These are phyloP conservation scores for Squalus acanthias DNA, from an alignment of 2,797 vertebrate genomes.

Conservation along the genomic window DNA sequence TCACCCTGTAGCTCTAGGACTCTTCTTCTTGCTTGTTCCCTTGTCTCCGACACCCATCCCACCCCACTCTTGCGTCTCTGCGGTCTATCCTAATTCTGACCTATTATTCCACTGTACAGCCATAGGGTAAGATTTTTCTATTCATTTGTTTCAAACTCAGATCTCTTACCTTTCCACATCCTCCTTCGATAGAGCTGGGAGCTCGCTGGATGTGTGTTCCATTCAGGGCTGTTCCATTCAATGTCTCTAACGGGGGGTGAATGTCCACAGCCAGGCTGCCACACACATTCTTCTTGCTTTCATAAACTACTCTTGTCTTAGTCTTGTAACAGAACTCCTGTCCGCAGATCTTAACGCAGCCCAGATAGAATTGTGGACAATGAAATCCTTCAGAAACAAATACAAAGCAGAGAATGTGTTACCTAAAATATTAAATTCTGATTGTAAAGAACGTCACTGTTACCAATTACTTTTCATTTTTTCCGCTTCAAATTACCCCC, in stretches of 20 bases:
- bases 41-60: background rate
- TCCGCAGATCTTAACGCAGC: background rate
- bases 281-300: constrained; percentile 27
- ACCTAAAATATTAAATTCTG: background rate
- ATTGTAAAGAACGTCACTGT: background rate
- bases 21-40: background rate
- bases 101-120: background rate
- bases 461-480: background rate
- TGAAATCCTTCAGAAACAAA: background rate
- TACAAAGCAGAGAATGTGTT: background rate
- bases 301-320: background rate
- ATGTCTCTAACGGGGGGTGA: constrained; percentile 53
- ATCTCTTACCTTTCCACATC: constrained; percentile 88
- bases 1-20: background rate
- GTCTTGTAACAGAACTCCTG: no score
- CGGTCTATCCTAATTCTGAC: background rate
- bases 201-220: constrained; percentile 98
- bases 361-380: background rate
- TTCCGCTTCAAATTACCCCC: background rate
- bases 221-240: constrained; percentile 99
- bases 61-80: background rate
- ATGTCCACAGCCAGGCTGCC: background rate
- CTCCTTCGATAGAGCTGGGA: constrained; percentile 89
- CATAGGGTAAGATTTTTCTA: background rate
- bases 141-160: background rate